Evolutionary conservation across 2,888 invertebrate genomes (phyloP), one percentile per base, ranked within the genome.

Genomic region (Watsonalla binaria): DNA sequence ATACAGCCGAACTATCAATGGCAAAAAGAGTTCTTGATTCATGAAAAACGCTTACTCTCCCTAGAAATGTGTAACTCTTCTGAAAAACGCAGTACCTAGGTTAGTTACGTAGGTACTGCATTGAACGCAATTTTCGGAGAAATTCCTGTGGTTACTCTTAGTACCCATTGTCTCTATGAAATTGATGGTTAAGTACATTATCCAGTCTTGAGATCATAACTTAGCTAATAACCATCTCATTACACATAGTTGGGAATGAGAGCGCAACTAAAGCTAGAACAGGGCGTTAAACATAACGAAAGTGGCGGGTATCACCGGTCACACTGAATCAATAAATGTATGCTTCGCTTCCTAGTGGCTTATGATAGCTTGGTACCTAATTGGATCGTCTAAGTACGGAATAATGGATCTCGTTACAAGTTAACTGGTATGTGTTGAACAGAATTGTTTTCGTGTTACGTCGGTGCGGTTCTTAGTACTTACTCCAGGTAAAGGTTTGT

Each of bases 291-390:
- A 8, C 42, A 42, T 11, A 11, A 11, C 7, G 42, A 42, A 42
- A 42, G 42, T 42, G 49, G 50, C 48, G 35, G 45, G 51, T 51
- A 51, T 47, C 6, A 6, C 15, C 54, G 47, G 54, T 54, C 54
- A 54, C 54, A 54, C 51, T 35, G 47, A 54, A 54, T 54, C 51
- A 47, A 47, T 54, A 54, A 54, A 45, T 48, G 51, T 35, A 51
- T 34, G 45, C 47, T 47, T 33, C 7, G 47, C 51, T 54, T 54
- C 54, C 52, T 47, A 47, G 51, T 47, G 51, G 45, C 14, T 45
- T 42, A 51, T 51, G 45, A 8, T 35, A 13, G n/a, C 50, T 39
- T 37, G 50, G 50, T 45, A 51, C 35, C 53, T 42, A 42, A 42
- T 42, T 42, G 42, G 42, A 11, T 8, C 42, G 42, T 42, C 37